Evolutionary conservation across 2,113 vertebrate genomes (phyloP).

Genomic region (Propithecus coquereli): DNA sequence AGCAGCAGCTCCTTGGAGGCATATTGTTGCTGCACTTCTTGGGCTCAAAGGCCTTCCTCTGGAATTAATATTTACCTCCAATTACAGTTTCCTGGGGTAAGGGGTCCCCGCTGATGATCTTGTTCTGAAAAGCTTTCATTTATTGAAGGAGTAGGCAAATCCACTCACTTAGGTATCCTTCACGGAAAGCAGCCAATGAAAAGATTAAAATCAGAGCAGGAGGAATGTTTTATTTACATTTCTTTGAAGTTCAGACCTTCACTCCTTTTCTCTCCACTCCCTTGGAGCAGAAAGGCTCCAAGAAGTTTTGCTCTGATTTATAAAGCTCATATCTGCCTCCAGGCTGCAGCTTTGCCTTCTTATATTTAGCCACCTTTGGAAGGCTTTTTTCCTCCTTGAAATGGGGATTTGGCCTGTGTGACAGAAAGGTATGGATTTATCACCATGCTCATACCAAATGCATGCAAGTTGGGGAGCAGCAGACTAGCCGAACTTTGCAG

Average conservation of each 20-base stretch:
- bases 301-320: slow-evolving; percentile 51
- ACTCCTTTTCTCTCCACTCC: background rate
- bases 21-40: background rate
- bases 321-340: slow-evolving; percentile 66
- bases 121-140: slow-evolving; percentile 60
- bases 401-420: background rate
- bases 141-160: slow-evolving; percentile 51
- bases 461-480: background rate
- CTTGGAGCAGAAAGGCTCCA: slow-evolving; percentile 6
- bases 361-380: slow-evolving; percentile 53
- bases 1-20: slow-evolving; percentile 8
- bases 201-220: slow-evolving; percentile 72
- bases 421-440: background rate
- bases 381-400: slow-evolving; percentile 57
- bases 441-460: background rate
- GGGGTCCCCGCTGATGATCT: slow-evolving; percentile 3
- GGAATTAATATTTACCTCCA: slow-evolving; percentile 67
- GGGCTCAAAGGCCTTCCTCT: slow-evolving; percentile 42
- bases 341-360: slow-evolving; percentile 49
- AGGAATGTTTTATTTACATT: slow-evolving; percentile 74
- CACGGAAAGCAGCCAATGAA: slow-evolving; percentile 68
- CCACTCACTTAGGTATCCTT: slow-evolving; percentile 63
- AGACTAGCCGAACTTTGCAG: background rate
- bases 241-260: slow-evolving; percentile 76
- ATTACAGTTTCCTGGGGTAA: slow-evolving; percentile 48